Base-by-base conservation (phyloP, 2,888 invertebrate species). In the Trimorus sp. region DNA sequence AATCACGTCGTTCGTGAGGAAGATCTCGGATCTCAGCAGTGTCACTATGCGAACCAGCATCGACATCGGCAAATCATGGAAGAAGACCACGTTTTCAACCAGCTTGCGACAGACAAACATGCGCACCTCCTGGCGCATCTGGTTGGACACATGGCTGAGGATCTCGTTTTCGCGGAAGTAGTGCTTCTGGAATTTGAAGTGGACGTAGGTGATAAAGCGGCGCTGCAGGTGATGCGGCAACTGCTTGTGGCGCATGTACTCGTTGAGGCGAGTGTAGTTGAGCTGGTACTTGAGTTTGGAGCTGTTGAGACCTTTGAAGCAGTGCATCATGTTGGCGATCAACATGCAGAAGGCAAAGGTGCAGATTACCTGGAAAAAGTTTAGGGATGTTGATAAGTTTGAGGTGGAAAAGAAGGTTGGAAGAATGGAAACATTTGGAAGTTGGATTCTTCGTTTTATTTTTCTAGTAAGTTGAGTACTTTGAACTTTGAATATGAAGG, bases 11-110 rank as follows among this genome's bases (percentile, higher is more conserved):
- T 94, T 93, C 0, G 92, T 91, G 40, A 94, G 86, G 83, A 92
- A 94, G 26, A 93, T 92, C 87, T 94, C 93, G 0, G 92, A 92
- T 37, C 88, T 90, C 7, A 94, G 85, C 49, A 93, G 90, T 0
- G 92, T 91, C 0, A 94, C 93, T 66, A 94, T 93, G 51, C 93
- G 87, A 0, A 92, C 90, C 14, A 94, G 86, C 73, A 94, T 83
- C 7, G 92, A 88, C 36, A 92, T 79, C 0, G 94, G 93, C 8
- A 94, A 79, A 84, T 93, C 93, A 70, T 92, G 92, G 84, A 94
- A 93, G 82, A 94, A 93, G 1, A 92, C 91, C 0, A 94, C 93
- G 63, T 93, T 93, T 85, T 94, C 93, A 3, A 94, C 93, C 49
- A 94, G 89, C 82, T 93, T 93, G 4, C 93, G 89, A 77, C 93